Conservation (phyloP, 2,888 invertebrate genomes). For the Folsomia manolachei region DNA sequence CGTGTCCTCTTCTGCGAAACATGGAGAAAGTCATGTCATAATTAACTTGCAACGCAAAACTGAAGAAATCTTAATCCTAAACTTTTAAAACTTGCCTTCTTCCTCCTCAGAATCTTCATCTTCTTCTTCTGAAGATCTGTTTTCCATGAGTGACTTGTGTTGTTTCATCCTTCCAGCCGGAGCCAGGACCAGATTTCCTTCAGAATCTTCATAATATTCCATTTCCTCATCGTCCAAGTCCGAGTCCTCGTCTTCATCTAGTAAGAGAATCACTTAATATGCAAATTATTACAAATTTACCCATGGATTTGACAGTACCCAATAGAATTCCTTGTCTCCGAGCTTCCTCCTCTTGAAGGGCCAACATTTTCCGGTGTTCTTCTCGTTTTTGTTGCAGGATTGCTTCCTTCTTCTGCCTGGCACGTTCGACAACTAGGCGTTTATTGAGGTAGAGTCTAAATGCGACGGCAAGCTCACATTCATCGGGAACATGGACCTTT, state of each 20-base stretch:
- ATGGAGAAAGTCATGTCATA: too few relatives aligned
- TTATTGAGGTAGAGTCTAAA: constrained; percentile 30
- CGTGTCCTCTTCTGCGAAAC: not conserved
- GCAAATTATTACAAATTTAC: not conserved
- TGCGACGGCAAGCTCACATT: constrained; percentile 35
- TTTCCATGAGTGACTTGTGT: constrained; percentile 34
- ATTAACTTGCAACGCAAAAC: not conserved
- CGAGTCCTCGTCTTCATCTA: constrained; percentile 19
- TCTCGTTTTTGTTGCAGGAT: constrained; percentile 15
- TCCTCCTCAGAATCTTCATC: not conserved
- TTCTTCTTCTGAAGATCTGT: constrained; percentile 1
- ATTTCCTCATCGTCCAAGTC: constrained; percentile 29
- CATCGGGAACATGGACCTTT: not conserved
- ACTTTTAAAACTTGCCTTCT: not conserved
- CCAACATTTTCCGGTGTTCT: constrained; percentile 22
- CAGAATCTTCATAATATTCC: constrained; percentile 36
- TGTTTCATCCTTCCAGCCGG: constrained; percentile 31
- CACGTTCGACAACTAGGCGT: constrained; percentile 24
- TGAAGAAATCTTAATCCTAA: not conserved
- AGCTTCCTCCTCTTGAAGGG: constrained; percentile 25
- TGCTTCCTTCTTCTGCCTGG: constrained; percentile 19
- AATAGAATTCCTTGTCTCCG: not conserved
- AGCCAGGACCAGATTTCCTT: constrained; percentile 33
- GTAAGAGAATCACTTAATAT: not conserved
- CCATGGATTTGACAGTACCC: not conserved